A percentile compares a stretch with the other conserved stretches of the same genome.
Conservation (phyloP, 2,888 invertebrate genomes). For the Apantesis nais region DNA sequence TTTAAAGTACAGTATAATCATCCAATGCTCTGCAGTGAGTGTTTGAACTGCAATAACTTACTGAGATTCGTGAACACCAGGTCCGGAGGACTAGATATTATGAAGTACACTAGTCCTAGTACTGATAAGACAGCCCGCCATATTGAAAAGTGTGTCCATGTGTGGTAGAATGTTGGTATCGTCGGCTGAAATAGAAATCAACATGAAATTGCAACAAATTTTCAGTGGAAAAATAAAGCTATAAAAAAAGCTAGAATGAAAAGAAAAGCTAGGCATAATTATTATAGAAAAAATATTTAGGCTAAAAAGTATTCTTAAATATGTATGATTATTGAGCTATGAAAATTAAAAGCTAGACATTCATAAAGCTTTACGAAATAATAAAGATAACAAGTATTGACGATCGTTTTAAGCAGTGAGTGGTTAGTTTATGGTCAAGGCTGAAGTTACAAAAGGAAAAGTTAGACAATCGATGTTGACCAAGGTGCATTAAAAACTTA, state of each 20-base stretch:
- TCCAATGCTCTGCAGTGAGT: constrained; percentile 79
- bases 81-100: constrained; percentile 84
- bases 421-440: neutral
- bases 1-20: constrained; percentile 53
- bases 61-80: constrained; percentile 80
- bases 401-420: too few species aligned
- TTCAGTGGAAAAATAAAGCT: neutral
- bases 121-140: constrained; percentile 87
- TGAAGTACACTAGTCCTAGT: constrained; percentile 84
- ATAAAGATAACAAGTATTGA: too few species aligned
- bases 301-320: neutral
- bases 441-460: neutral
- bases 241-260: neutral
- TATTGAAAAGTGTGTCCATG: constrained; percentile 87
- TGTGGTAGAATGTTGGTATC: constrained; percentile 81
- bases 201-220: neutral
- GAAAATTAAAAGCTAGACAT: too few species aligned
- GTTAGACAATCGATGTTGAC: neutral
- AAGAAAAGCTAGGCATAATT: neutral
- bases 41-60: constrained; percentile 77
- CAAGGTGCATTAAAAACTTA: constrained; percentile 47
- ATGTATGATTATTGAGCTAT: too few species aligned
- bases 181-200: constrained; percentile 75
- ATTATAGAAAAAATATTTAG: neutral
- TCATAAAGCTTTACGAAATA: too few species aligned